A percentile compares a stretch with the other conserved stretches of the same genome.
Conservation (phyloP, 2,113 vertebrate genomes). For the Solea senegalensis region DNA sequence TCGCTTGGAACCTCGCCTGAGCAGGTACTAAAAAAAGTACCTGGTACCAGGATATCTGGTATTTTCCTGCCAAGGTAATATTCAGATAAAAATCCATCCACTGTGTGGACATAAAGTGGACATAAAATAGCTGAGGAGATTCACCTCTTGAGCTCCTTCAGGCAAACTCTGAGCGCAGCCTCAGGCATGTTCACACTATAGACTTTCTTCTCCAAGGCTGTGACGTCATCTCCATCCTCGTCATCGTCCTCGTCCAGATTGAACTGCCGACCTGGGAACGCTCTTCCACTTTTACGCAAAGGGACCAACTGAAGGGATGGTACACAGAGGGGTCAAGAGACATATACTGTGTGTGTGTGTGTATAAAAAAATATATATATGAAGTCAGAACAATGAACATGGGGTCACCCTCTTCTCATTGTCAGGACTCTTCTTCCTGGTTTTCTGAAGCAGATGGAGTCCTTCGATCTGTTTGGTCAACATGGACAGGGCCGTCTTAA, state of each 20-base stretch:
- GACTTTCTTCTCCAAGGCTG: slow-evolving; percentile 90
- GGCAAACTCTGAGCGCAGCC: slow-evolving; percentile 89
- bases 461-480: slow-evolving; percentile 94
- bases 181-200: slow-evolving; percentile 91
- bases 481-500: slow-evolving; percentile 92
- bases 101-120: too few species aligned
- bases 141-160: slow-evolving; percentile 95
- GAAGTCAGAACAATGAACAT: too few species aligned
- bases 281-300: slow-evolving; percentile 81
- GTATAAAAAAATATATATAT: neutral
- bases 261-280: slow-evolving; percentile 81
- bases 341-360: neutral
- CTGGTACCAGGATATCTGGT: too few species aligned
- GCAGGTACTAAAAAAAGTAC: too few species aligned
- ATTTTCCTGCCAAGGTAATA: too few species aligned
- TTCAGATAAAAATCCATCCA: too few species aligned
- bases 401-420: slow-evolving; percentile 88
- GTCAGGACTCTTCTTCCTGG: slow-evolving; percentile 87
- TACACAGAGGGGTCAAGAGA: neutral
- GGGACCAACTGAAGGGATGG: slow-evolving; percentile 82
- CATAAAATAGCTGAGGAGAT: neutral
- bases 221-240: slow-evolving; percentile 89
- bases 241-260: slow-evolving; percentile 86
- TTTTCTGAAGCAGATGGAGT: slow-evolving; percentile 93
- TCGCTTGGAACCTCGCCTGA: too few species aligned